Percentiles rank a stretch among this genome's conserved stretches.
Conservation (phyloP, 2,797 vertebrate species). For the Pterois miles region DNA sequence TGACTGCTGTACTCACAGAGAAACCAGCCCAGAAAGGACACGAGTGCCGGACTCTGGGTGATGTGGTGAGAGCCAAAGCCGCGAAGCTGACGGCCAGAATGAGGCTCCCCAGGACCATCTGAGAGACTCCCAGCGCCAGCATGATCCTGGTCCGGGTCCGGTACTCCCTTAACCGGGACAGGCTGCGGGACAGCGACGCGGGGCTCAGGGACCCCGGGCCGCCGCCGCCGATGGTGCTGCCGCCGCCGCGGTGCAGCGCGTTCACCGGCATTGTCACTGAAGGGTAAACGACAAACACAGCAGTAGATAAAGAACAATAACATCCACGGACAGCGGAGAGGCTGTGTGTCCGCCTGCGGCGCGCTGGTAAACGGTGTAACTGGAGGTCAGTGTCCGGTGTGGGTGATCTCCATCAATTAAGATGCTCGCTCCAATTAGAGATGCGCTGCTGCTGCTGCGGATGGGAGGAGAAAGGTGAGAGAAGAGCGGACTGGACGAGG, state of each 20-base stretch:
- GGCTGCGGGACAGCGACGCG: conserved; percentile 90
- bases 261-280: conserved; percentile 84
- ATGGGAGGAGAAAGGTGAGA: conserved; percentile 37
- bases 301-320: conserved; percentile 20
- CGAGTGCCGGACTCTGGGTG: conserved; percentile 94
- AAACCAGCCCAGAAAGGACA: conserved; percentile 99
- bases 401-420: conserved; percentile 56
- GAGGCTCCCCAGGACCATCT: conserved; percentile 96
- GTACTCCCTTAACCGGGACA: conserved; percentile 91
- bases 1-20: conserved; percentile 88
- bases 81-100: conserved; percentile 98
- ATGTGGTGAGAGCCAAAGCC: conserved; percentile 96
- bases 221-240: conserved; percentile 51
- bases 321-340: conserved; percentile 35
- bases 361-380: conserved; percentile 3
- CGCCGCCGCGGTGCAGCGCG: conserved; percentile 81
- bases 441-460: conserved; percentile 57
- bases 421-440: conserved; percentile 60
- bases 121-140: conserved; percentile 94
- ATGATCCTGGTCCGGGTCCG: conserved; percentile 92
- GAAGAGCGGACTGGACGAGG: conserved; percentile 21
- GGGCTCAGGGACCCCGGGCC: conserved; percentile 86
- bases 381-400: conserved; percentile 37
- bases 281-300: conserved; percentile 18
- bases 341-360: not conserved